A percentile compares a stretch with the other conserved stretches of the same genome.
Conservation (phyloP, 2,113 vertebrate genomes). For the Climacteris rufus region DNA sequence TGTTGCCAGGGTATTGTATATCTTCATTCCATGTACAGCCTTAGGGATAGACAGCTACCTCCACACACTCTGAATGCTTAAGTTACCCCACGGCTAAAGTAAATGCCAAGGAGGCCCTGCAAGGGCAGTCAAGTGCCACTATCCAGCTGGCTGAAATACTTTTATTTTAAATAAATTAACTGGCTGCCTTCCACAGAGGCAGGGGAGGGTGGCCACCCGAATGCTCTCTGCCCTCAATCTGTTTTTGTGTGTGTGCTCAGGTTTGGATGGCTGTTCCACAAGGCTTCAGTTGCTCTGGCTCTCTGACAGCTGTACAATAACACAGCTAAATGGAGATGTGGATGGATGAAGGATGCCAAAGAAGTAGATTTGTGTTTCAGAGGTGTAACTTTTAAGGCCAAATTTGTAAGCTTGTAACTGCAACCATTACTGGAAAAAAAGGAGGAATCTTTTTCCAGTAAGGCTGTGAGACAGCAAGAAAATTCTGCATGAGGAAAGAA, state of each 20-base stretch:
- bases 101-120: not conserved
- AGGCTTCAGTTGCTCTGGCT: not conserved
- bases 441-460: not conserved
- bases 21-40: not conserved
- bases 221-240: not conserved
- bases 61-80: not conserved
- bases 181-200: slow-evolving; percentile 18
- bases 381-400: not conserved
- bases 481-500: not conserved
- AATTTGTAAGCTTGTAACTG: not conserved
- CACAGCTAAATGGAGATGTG: not conserved
- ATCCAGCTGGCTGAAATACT: not conserved
- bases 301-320: not conserved
- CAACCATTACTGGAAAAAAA: not conserved
- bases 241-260: not conserved
- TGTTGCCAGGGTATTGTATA: not conserved
- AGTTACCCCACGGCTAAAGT: not conserved
- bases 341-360: not conserved
- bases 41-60: not conserved
- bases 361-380: not conserved
- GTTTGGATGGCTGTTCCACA: not conserved
- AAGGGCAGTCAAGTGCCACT: slow-evolving; percentile 21
- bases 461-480: not conserved
- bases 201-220: not conserved
- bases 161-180: not conserved